Evolutionary conservation across 1,140 invertebrate species (phyloP).

Genomic region (Archivesica marissinica): DNA sequence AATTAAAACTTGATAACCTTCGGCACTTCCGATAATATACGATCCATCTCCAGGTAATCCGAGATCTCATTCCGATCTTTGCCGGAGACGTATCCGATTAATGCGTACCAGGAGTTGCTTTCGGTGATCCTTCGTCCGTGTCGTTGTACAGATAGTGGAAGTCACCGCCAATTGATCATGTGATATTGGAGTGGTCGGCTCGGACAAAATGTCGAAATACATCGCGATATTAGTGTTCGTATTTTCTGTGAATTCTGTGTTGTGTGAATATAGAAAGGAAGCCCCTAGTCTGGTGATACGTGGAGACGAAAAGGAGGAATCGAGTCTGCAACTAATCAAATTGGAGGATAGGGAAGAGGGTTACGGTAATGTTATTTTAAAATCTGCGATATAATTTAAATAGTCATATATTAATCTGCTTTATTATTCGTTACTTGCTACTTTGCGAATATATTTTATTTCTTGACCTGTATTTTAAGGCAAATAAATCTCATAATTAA

Average conservation of each 20-base stretch:
- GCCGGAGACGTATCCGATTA: slow-evolving; percentile 28
- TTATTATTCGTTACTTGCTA: no score
- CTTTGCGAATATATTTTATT: no score
- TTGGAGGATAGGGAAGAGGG: background rate
- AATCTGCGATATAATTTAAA: no score
- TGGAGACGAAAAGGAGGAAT: slow-evolving; percentile 19
- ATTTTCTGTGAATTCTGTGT: slow-evolving; percentile 15
- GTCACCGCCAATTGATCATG: slow-evolving; percentile 34
- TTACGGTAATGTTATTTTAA: background rate
- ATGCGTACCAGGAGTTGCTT: slow-evolving; percentile 31
- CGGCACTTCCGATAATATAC: background rate
- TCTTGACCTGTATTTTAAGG: no score
- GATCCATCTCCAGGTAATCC: slow-evolving; percentile 12
- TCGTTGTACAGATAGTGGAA: slow-evolving; percentile 33
- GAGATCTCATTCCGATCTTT: slow-evolving; percentile 17
- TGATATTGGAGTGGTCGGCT: slow-evolving; percentile 1
- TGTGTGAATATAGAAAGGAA: background rate
- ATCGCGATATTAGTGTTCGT: slow-evolving; percentile 10
- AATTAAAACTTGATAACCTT: slow-evolving; percentile 38
- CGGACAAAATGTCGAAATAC: slow-evolving; percentile 46
- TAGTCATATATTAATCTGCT: no score
- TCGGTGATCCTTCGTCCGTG: slow-evolving; percentile 40
- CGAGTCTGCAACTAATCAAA: background rate
- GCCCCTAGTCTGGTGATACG: slow-evolving; percentile 18
- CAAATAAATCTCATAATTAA: no score